Percentiles rank a stretch among this genome's conserved stretches.
Conservation (phyloP, 2,113 vertebrate genomes). For the Hemiprocne comata region DNA sequence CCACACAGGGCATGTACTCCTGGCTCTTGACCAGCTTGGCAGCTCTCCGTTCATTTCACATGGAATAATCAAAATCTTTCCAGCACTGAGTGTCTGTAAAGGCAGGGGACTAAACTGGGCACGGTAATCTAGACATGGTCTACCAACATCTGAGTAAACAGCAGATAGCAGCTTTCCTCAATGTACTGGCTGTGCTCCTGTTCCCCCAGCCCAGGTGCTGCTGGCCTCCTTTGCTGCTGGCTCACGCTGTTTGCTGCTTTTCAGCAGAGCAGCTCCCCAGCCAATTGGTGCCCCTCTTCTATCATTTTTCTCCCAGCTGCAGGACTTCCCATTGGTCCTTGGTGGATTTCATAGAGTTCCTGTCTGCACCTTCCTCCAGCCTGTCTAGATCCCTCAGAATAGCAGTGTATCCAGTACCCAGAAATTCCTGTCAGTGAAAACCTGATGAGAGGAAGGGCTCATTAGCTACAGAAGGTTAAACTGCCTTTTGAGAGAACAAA, state of each 20-base stretch:
- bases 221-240: background rate
- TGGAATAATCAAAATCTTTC: rapidly evolving
- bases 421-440: background rate
- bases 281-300: background rate
- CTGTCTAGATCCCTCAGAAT: background rate
- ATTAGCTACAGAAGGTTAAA: background rate
- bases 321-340: rapidly evolving
- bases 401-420: background rate
- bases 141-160: rapidly evolving
- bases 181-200: background rate
- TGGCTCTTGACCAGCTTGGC: background rate
- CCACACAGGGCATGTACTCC: background rate
- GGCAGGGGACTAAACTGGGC: rapidly evolving
- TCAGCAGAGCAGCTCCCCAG: background rate
- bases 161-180: rapidly evolving
- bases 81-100: background rate
- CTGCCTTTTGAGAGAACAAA: background rate
- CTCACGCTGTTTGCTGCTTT: background rate
- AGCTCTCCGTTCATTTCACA: background rate
- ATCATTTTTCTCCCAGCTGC: no score
- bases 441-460: background rate
- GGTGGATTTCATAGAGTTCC: background rate
- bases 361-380: background rate
- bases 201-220: background rate
- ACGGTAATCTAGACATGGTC: rapidly evolving